Percentiles rank a stretch among this genome's conserved stretches.
Evolutionary conservation across 2,797 vertebrate species (phyloP).

Genomic region (Protosalanx chinensis): DNA sequence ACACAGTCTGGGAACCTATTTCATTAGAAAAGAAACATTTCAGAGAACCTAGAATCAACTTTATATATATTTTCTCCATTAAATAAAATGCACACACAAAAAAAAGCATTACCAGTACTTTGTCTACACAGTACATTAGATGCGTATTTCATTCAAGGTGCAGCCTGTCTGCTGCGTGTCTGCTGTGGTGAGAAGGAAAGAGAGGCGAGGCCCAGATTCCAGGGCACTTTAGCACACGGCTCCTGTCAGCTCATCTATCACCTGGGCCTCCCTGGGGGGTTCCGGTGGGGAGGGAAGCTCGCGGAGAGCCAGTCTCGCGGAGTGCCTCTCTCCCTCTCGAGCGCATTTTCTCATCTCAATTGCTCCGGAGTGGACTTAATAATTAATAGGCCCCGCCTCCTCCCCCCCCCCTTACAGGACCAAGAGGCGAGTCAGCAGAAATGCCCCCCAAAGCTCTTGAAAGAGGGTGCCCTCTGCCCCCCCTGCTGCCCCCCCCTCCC

Average conservation of each 20-base stretch:
- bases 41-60: neutral
- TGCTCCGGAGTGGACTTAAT: slow-evolving; percentile 42
- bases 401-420: slow-evolving; percentile 27
- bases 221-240: slow-evolving; percentile 28
- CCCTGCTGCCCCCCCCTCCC: slow-evolving; percentile 8
- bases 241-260: slow-evolving; percentile 52
- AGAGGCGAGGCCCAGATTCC: slow-evolving; percentile 34
- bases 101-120: neutral
- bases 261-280: slow-evolving; percentile 28
- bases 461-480: slow-evolving; percentile 12
- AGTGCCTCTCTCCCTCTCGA: slow-evolving; percentile 22
- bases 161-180: neutral
- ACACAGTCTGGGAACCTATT: neutral
- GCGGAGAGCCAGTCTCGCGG: slow-evolving; percentile 16
- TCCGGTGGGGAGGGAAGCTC: slow-evolving; percentile 17
- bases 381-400: slow-evolving; percentile 41
- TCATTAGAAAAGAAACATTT: neutral
- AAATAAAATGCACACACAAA: neutral
- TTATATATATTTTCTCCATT: neutral
- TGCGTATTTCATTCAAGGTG: slow-evolving; percentile 15
- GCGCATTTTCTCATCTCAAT: slow-evolving; percentile 31
- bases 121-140: slow-evolving; percentile 21
- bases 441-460: slow-evolving; percentile 10
- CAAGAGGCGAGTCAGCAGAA: slow-evolving; percentile 32
- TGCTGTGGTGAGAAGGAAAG: neutral